phyloP scores from a whole-genome alignment of 2,888 invertebrate genomes.

The Nemapogon koenigi region DNA sequence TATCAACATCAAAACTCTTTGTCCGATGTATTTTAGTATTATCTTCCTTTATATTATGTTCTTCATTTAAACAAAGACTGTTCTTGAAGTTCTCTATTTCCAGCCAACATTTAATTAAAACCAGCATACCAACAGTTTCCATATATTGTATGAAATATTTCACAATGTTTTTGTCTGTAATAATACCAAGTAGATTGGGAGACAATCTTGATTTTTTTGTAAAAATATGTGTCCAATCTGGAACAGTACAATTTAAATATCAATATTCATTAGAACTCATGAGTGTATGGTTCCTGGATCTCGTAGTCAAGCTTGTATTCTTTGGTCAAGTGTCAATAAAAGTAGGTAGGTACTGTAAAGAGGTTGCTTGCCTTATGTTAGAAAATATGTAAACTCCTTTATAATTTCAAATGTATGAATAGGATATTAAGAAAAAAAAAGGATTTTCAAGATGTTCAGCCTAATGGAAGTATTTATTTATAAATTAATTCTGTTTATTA shows the following conservation, averaged over 20 bases:
- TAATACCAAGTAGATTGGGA: constrained; percentile 75
- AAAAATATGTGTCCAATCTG: constrained; percentile 20
- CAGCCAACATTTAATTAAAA: constrained; percentile 76
- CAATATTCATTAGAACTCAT: too few relatives aligned
- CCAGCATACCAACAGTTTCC: constrained; percentile 73
- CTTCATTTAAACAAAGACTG: constrained; percentile 21
- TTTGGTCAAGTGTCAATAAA: too few relatives aligned
- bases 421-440: too few relatives aligned
- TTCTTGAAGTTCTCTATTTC: constrained; percentile 74
- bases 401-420: too few relatives aligned
- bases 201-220: constrained; percentile 71
- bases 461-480: too few relatives aligned
- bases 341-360: too few relatives aligned
- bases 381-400: too few relatives aligned
- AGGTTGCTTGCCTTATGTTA: too few relatives aligned
- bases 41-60: constrained; percentile 19
- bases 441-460: too few relatives aligned
- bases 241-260: constrained; percentile 11
- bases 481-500: too few relatives aligned
- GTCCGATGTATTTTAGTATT: constrained; percentile 34
- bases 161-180: constrained; percentile 79
- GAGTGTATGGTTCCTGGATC: too few relatives aligned
- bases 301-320: too few relatives aligned
- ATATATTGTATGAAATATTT: constrained; percentile 87
- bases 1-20: constrained; percentile 41